Conservation (phyloP, 2,797 vertebrate species). For the Chelon labrosus region DNA sequence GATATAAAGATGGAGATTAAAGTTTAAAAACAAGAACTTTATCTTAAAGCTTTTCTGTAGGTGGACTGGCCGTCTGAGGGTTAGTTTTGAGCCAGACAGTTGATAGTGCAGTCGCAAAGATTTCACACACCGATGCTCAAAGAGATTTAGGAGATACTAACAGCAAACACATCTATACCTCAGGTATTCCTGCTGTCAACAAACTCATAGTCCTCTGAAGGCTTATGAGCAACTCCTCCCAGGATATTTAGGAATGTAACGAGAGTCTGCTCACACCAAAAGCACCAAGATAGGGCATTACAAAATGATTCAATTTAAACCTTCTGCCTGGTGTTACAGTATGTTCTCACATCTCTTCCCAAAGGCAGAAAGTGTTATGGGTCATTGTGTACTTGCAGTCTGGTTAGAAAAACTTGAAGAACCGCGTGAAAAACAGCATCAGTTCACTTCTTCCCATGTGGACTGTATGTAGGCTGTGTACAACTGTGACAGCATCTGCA, state of each 20-base stretch:
- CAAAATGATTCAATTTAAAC: constrained; percentile 14
- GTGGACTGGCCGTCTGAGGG: neutral
- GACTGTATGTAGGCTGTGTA: constrained; percentile 59
- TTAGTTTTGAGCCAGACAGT: constrained; percentile 18
- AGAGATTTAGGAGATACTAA: constrained; percentile 54
- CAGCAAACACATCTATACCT: constrained; percentile 40
- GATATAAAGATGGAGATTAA: constrained; percentile 25
- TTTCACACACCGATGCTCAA: constrained; percentile 28
- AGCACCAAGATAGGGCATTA: neutral
- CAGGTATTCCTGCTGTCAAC: constrained; percentile 39
- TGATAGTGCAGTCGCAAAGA: constrained; percentile 24
- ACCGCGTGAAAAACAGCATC: constrained; percentile 36
- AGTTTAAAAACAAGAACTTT: constrained; percentile 2
- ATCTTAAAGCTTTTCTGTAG: neutral
- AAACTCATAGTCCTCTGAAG: constrained; percentile 29
- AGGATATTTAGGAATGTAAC: constrained; percentile 20
- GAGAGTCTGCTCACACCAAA: constrained; percentile 11
- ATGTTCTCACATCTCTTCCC: constrained; percentile 32
- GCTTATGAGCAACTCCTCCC: constrained; percentile 19
- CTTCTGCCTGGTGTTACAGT: constrained; percentile 9
- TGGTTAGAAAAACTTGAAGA: constrained; percentile 15
- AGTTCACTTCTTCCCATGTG: constrained; percentile 26
- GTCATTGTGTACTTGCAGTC: constrained; percentile 10
- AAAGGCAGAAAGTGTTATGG: constrained; percentile 14
- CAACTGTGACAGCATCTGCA: constrained; percentile 71